Conservation (phyloP, 2,888 invertebrate genomes). For the Dascillus cervinus region DNA sequence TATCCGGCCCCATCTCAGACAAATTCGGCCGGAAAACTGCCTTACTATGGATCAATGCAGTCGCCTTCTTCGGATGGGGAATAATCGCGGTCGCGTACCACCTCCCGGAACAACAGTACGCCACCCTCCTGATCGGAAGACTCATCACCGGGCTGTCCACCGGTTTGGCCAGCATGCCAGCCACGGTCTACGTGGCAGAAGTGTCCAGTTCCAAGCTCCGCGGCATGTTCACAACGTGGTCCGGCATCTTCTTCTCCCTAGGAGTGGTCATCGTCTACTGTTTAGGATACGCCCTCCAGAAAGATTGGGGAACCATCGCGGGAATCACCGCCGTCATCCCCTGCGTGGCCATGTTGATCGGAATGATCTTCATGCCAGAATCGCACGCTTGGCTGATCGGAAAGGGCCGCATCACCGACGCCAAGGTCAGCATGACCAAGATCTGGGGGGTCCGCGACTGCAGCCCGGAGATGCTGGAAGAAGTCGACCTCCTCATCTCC, state of each 20-base stretch:
- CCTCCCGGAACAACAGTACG: constrained; percentile 27
- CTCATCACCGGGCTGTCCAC: constrained; percentile 45
- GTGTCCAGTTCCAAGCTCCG: constrained; percentile 42
- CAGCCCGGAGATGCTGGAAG: constrained; percentile 25
- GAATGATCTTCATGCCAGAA: constrained; percentile 44
- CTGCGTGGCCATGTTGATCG: constrained; percentile 36
- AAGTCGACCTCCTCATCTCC: constrained; percentile 28
- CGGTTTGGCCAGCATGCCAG: constrained; percentile 48
- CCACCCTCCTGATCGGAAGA: constrained; percentile 42
- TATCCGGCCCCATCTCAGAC: constrained; percentile 47
- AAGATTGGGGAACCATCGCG: constrained; percentile 43
- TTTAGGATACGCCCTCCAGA: constrained; percentile 45
- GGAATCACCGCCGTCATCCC: constrained; percentile 42
- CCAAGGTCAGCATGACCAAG: constrained; percentile 37
- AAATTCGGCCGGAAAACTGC: constrained; percentile 45
- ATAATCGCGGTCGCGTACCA: constrained; percentile 41
- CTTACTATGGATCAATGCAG: constrained; percentile 42
- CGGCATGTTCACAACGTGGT: constrained; percentile 49
- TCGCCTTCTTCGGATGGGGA: constrained; percentile 48
- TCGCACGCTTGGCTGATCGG: constrained; percentile 49
- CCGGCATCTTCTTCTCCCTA: constrained; percentile 45
- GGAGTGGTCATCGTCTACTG: constrained; percentile 49
- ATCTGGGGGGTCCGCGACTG: constrained; percentile 37
- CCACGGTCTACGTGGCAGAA: constrained; percentile 50
- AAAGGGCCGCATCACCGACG: constrained; percentile 43